These are phyloP conservation scores for Actinia tenebrosa DNA, from an alignment of 64 coral and sea anemone species.

Conservation along the genomic window DNA sequence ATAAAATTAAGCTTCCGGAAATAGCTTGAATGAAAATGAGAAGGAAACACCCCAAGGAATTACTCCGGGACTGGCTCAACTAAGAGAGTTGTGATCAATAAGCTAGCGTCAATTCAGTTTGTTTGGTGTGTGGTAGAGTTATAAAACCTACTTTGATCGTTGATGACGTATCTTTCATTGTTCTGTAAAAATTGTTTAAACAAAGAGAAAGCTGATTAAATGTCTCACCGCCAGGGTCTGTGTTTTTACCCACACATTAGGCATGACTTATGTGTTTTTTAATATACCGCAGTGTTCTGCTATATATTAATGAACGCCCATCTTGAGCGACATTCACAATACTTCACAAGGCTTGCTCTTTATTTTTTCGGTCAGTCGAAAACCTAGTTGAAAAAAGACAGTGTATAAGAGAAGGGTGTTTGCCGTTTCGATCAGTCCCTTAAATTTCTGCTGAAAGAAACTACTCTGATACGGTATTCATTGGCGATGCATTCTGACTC, in stretches of 20 bases:
- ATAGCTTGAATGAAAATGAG: background rate
- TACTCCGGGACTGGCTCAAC: background rate
- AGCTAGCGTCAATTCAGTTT: background rate
- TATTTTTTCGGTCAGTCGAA: too few relatives aligned
- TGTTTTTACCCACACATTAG: background rate
- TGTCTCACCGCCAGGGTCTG: background rate
- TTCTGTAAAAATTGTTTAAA: background rate
- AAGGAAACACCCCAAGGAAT: background rate
- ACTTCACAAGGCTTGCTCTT: too few relatives aligned
- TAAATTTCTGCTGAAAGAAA: too few relatives aligned
- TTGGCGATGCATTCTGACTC: too few relatives aligned
- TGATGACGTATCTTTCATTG: background rate
- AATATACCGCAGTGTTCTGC: background rate
- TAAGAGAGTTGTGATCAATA: background rate
- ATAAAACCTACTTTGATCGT: background rate
- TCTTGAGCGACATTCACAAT: too few relatives aligned
- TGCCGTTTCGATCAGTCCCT: too few relatives aligned
- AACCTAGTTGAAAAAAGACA: too few relatives aligned
- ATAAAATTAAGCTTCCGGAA: background rate
- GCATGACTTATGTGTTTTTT: too few relatives aligned
- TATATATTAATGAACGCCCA: background rate
- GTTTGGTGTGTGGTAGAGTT: background rate
- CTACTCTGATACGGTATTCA: too few relatives aligned
- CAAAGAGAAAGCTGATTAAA: conserved; percentile 13
- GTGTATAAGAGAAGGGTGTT: too few relatives aligned